phyloP scores from a whole-genome alignment of 1,140 invertebrate species.

The Psix sp. region DNA sequence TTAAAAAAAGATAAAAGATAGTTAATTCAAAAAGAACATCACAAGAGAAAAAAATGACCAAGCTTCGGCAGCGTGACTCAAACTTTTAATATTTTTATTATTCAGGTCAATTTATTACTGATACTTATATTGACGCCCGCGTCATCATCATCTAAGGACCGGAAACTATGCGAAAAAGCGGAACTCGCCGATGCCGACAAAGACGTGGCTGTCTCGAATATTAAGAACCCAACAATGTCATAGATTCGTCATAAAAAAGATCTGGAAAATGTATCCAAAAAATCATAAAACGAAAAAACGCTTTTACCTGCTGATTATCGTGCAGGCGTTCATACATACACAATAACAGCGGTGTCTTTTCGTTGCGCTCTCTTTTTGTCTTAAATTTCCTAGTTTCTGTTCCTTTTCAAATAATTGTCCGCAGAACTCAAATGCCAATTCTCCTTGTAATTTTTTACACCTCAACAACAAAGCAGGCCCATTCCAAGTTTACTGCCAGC shows the following conservation, averaged over 20 bases:
- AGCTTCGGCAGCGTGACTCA: slow-evolving; percentile 24
- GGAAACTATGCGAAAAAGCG: slow-evolving; percentile 31
- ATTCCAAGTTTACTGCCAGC: slow-evolving; percentile 64
- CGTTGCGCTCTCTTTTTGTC: too few species aligned
- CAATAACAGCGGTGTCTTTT: too few species aligned
- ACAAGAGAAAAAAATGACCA: slow-evolving; percentile 3
- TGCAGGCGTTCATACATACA: too few species aligned
- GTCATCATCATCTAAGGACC: slow-evolving; percentile 32
- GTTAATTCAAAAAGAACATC: too few species aligned
- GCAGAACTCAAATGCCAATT: slow-evolving; percentile 36
- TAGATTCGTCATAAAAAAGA: slow-evolving; percentile 36
- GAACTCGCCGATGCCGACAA: slow-evolving; percentile 33
- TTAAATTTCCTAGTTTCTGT: slow-evolving; percentile 6
- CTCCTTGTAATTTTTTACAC: slow-evolving; percentile 68
- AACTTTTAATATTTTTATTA: neutral
- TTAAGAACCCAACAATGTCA: slow-evolving; percentile 8
- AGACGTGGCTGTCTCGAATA: neutral
- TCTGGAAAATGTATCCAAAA: slow-evolving; percentile 15
- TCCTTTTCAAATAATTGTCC: slow-evolving; percentile 9
- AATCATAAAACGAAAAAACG: slow-evolving; percentile 40
- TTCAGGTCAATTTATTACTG: slow-evolving; percentile 36
- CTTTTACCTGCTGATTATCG: slow-evolving; percentile 34
- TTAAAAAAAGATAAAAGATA: too few species aligned
- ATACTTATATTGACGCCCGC: slow-evolving; percentile 33
- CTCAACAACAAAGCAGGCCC: slow-evolving; percentile 58